Evolutionary conservation across 2,113 vertebrate genomes (phyloP), one percentile per base, ranked within the genome.

Genomic region (Phycodurus eques): DNA sequence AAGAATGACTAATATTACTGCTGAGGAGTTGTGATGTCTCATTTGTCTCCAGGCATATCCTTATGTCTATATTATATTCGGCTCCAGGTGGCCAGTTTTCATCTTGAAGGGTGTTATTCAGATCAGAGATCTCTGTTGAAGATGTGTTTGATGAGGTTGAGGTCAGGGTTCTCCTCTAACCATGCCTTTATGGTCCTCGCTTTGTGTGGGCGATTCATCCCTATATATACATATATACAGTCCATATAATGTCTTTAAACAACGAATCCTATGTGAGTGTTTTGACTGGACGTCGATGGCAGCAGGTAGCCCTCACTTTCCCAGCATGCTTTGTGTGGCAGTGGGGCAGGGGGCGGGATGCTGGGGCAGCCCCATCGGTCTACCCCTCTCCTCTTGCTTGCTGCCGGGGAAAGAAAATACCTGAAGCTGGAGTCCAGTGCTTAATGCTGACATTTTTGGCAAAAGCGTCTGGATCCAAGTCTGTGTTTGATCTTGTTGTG

Each of bases 341-440:
- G 39, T 14, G 20, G 35, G 20, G 9, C 11, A 33, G 46, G 8
- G 49, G 51, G 31, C 15, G 33, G 33, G 27, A 42, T 39, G 47
- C 49, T 39, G 84, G 82, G 86, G 88, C 89, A 90, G 90, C 91
- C 35, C 35, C 66, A 53, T 79, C 68, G 83, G 68, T 73, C 72
- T 73, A 72, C 80, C 80, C 87, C 81, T 86, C 74, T 74, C 65
- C 75, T 71, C 71, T 76, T 8, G 6, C 75, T 78, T 70, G 63
- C 78, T 88, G 88, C 83, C 85, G 88, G 80, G 83, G 88, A 92
- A 92, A 93, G 91, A 91, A 90, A 91, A 93, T 91, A 92, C 89
- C 90, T 90, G 86, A 86, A 85, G 81, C 83, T 82, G 85, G 86
- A 91, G 84, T 83, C 81, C 83, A 63, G 79, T 82, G 86, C 89